Percentiles rank a stretch among this genome's conserved stretches.
These are phyloP conservation scores for Teinopalpus imperialis DNA, from an alignment of 2,888 invertebrate genomes.

Conservation along the genomic window DNA sequence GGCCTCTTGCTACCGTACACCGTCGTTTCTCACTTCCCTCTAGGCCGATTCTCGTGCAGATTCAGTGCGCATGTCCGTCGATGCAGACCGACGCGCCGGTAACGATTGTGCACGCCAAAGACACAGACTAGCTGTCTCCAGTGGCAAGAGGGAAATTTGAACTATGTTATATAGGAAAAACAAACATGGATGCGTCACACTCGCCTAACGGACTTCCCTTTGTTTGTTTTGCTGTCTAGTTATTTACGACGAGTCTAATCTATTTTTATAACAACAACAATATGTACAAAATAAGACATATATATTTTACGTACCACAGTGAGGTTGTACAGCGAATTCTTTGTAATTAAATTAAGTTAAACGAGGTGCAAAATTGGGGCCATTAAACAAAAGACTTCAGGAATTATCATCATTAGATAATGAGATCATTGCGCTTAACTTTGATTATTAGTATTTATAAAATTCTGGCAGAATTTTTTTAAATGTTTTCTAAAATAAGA, in stretches of 20 bases:
- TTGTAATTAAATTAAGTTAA: too few species aligned
- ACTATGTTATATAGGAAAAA: conserved; percentile 57
- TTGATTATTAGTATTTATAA: too few species aligned
- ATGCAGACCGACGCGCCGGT: conserved; percentile 75
- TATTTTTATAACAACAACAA: conserved; percentile 16
- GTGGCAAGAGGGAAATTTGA: conserved; percentile 66
- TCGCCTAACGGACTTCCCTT: conserved; percentile 25
- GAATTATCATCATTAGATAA: too few species aligned
- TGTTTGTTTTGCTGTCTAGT: conserved; percentile 24
- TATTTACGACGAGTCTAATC: conserved; percentile 13
- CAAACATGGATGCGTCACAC: conserved; percentile 48
- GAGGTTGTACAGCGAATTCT: too few species aligned
- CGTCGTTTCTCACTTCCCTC: conserved; percentile 65
- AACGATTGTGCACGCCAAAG: conserved; percentile 75
- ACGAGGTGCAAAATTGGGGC: too few species aligned
- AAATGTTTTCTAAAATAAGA: too few species aligned
- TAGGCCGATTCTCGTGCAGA: conserved; percentile 50
- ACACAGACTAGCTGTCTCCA: conserved; percentile 76
- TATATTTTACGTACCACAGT: too few species aligned
- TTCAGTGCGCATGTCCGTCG: conserved; percentile 71
- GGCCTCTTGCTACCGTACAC: conserved; percentile 57
- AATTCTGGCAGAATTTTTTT: too few species aligned
- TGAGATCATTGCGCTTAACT: too few species aligned
- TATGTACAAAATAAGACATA: neutral
- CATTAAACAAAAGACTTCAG: too few species aligned